These are phyloP conservation scores for Acronicta leporina DNA, from an alignment of 2,888 invertebrate species.

Conservation along the genomic window DNA sequence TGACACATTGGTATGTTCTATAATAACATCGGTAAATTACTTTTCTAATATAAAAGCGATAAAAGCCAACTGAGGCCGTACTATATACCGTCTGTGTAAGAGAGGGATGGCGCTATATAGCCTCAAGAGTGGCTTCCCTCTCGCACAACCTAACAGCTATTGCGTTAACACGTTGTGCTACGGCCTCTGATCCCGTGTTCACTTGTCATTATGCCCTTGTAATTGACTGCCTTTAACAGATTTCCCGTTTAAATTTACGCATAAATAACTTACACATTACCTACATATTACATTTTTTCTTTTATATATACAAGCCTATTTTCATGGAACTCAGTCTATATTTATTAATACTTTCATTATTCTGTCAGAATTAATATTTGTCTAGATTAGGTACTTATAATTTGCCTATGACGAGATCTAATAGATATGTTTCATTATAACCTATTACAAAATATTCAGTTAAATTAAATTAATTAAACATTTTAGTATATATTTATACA, in stretches of 20 bases:
- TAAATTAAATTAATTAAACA: slow-evolving; percentile 27
- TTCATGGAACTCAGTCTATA: slow-evolving; percentile 80
- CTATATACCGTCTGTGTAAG: too few relatives aligned
- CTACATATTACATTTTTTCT: slow-evolving; percentile 52
- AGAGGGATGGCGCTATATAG: too few relatives aligned
- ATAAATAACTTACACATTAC: slow-evolving; percentile 49
- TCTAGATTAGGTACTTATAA: slow-evolving; percentile 58
- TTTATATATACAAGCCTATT: slow-evolving; percentile 73
- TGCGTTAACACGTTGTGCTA: too few relatives aligned
- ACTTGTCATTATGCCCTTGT: slow-evolving; percentile 50
- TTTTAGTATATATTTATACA: slow-evolving; percentile 12
- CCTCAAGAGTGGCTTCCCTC: too few relatives aligned
- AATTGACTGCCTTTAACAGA: slow-evolving; percentile 61
- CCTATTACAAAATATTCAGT: slow-evolving; percentile 32
- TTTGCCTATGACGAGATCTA: slow-evolving; percentile 56
- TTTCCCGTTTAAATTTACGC: slow-evolving; percentile 56
- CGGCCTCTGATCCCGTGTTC: slow-evolving; percentile 32
- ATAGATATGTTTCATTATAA: slow-evolving; percentile 64
- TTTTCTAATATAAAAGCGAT: slow-evolving; percentile 55
- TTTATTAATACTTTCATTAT: slow-evolving; percentile 74
- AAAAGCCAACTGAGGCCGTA: slow-evolving; percentile 40
- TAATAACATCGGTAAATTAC: slow-evolving; percentile 49
- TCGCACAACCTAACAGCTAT: too few relatives aligned
- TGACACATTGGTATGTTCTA: slow-evolving; percentile 40
- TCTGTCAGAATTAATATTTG: slow-evolving; percentile 54